phyloP scores from a whole-genome alignment of 2,888 invertebrate genomes.

The Ecdyonurus torrentis region DNA sequence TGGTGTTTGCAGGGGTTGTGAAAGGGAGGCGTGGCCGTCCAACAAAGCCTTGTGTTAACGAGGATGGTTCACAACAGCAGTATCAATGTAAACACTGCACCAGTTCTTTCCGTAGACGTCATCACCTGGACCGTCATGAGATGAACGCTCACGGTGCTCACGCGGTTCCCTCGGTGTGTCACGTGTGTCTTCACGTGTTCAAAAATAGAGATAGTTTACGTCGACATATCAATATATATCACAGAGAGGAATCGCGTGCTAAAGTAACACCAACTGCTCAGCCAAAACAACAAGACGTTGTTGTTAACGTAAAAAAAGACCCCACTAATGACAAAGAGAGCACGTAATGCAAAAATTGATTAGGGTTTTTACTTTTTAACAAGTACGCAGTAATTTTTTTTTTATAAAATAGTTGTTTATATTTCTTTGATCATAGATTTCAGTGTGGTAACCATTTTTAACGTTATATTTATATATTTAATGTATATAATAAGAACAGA shows the following conservation, averaged over 20 bases:
- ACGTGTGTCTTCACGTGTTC: conserved; percentile 28
- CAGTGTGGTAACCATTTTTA: too few relatives aligned
- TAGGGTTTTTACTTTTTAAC: too few relatives aligned
- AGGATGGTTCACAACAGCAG: not conserved
- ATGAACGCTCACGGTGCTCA: conserved; percentile 31
- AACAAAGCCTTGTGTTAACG: not conserved
- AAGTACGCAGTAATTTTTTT: too few relatives aligned
- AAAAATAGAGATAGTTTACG: conserved; percentile 30
- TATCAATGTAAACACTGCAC: conserved; percentile 10
- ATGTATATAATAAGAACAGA: too few relatives aligned
- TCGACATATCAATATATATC: conserved; percentile 30
- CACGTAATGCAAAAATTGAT: too few relatives aligned
- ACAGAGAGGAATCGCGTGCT: conserved; percentile 14
- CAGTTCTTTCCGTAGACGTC: conserved; percentile 18
- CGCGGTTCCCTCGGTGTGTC: conserved; percentile 29
- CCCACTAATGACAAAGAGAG: too few relatives aligned
- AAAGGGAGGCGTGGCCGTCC: not conserved
- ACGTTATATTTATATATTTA: too few relatives aligned
- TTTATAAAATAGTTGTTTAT: too few relatives aligned
- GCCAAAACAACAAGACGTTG: not conserved
- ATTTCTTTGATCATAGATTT: too few relatives aligned
- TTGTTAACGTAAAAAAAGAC: too few relatives aligned
- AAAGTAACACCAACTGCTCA: too few relatives aligned
- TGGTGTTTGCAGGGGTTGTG: not conserved
- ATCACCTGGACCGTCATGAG: conserved; percentile 29